Base-by-base conservation (phyloP, 2,797 vertebrate species). In the Pelobates cultripes region DNA sequence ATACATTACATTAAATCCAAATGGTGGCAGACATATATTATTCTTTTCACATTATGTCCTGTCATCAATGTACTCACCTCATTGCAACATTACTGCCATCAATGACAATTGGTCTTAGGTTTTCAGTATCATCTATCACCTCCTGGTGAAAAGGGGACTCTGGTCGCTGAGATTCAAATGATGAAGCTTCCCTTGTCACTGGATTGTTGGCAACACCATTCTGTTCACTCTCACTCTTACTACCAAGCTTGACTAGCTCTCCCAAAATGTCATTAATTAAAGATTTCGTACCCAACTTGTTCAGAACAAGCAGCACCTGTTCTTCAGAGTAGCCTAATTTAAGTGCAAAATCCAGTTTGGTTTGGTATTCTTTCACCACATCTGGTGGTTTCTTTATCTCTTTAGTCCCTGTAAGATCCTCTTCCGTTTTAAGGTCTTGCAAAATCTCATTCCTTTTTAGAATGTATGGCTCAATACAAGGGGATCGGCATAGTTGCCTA, bases 31-130 rank as follows among this genome's bases (percentile, higher is more conserved):
- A 28, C 28, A 28, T 28, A 28, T 2, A 28, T 28, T 28, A 28
- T 28, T 28, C 28, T 28, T 28, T 28, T 28, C 28, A 51, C 47
- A 6, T 51, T 6, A 51, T 51, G 47, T 51, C 47, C 47, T 1
- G 47, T 10, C 47, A 51, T 6, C n/a, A 17, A 57, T 7, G 4
- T 41, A 40, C 95, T 91, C 88, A 98, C 98, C 97, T 99, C 98
- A 99, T 99, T 78, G 98, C 98, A 82, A 99, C 96, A 7, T 99
- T 99, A 91, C 98, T 99, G 84, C 97, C 98, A 63, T 99, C 98
- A 78, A 99, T 93, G 80, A 99, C 97, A 60, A 99, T 72, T 0
- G 97, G 97, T 45, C 96, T 95, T 81, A 99, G 91, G 90, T 97
- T 99, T 86, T 97, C 96, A 85, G 94, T 95, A 85, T 98, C 96